Percentiles rank a stretch among this genome's conserved stretches.
These are phyloP conservation scores for Drosophila erecta DNA, from an alignment of 1,140 invertebrate genomes.

Conservation along the genomic window DNA sequence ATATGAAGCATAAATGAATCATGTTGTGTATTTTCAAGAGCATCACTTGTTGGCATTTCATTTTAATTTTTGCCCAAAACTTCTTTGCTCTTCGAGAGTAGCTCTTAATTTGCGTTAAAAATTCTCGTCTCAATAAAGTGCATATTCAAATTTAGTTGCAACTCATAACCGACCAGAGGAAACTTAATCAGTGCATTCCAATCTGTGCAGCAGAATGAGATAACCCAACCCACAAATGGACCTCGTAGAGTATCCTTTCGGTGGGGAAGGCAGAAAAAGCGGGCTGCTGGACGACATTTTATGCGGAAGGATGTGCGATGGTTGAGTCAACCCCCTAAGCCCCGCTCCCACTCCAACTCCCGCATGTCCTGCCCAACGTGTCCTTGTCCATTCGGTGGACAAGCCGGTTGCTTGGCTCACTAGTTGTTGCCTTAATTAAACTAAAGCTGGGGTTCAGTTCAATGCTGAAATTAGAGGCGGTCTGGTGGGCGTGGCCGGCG, in stretches of 20 bases:
- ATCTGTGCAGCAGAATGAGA: conserved; percentile 18
- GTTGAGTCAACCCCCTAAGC: conserved; percentile 72
- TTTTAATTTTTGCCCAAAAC: neutral
- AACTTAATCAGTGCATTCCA: conserved; percentile 43
- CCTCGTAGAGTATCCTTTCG: conserved; percentile 16
- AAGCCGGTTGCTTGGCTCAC: conserved; percentile 67
- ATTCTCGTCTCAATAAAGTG: conserved; percentile 27
- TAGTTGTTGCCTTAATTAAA: conserved; percentile 83
- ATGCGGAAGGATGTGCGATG: conserved; percentile 81
- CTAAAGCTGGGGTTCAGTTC: conserved; percentile 79
- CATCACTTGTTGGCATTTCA: neutral
- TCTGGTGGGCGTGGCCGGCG: conserved; percentile 44
- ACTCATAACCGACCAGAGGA: conserved; percentile 30
- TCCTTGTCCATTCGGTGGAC: conserved; percentile 49
- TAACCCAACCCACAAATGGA: conserved; percentile 19
- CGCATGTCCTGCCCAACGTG: conserved; percentile 8
- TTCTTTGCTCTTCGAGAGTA: conserved; percentile 9
- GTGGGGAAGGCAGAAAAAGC: neutral
- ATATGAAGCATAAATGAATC: neutral
- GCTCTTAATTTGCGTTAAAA: conserved; percentile 32
- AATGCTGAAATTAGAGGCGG: conserved; percentile 80
- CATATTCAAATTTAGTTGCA: conserved; percentile 40
- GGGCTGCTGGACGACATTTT: conserved; percentile 51
- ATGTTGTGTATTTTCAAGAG: neutral
- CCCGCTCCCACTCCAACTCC: neutral